Base-by-base conservation (phyloP, 2,797 vertebrate genomes). In the Enteromius paludinosus region DNA sequence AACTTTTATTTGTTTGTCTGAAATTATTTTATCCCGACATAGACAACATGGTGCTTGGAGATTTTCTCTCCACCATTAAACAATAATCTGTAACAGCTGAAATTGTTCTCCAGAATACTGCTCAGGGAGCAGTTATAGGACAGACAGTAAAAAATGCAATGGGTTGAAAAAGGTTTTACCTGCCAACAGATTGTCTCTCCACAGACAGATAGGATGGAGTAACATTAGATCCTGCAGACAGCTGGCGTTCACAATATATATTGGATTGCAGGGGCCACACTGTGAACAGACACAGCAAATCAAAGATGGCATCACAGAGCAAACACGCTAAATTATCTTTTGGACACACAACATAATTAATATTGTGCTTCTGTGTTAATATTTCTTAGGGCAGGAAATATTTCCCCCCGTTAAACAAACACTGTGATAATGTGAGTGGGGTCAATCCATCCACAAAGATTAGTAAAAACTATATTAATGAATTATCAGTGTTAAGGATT, bases 141-240 rank as follows among this genome's bases (percentile, higher is more conserved):
- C 30, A 79, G 59, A 54, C 30, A 38, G 17, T 15, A 38, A 64
- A 65, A 38, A 49, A 30, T 74, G 45, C 47, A 75, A 14, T 56
- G 59, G 10, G 30, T 41, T 66, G n/a, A 54, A 78, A 64, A 65
- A 78, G 49, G 17, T 7, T 49, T 64, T 25, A 62, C 45, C 79
- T 61, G 38, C 43, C 70, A 59, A 52, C 30, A 33, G 59, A 35
- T 33, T 33, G 28, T 64, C 23, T 61, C 75, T 70, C 28, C 79
- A 49, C 14, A 28, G 52, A 74, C 56, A 41, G 43, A 61, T 49
- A 69, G 49, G 71, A 73, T 28, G 41, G 25, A 23, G 77, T 62
- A 83, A 84, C 73, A 52, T 66, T 83, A 80, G 62, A 81, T 35
- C 59, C 49, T 49, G 77, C 65, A 81, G 80, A 81, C 73, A 69